These are phyloP conservation scores for Oegoconia quadripuncta DNA, from an alignment of 2,888 invertebrate species.

Conservation along the genomic window DNA sequence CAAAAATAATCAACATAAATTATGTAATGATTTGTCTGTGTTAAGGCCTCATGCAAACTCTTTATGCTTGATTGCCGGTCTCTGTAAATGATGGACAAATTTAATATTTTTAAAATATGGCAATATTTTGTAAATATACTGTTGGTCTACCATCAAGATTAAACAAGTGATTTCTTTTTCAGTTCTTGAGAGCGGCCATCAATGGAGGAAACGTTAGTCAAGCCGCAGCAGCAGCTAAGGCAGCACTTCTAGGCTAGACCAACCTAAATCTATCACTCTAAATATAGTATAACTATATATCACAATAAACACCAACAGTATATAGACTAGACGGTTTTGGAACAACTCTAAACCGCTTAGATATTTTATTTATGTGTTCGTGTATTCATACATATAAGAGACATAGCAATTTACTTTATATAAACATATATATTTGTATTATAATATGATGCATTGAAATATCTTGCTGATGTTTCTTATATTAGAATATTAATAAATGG, in stretches of 20 bases:
- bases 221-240: conserved; percentile 31
- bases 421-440: conserved; percentile 8
- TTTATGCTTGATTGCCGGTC: no score
- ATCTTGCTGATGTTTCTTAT: conserved; percentile 13
- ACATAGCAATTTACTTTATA: conserved; percentile 4
- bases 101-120: no score
- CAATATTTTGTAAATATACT: no score
- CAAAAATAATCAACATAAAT: no score
- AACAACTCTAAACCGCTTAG: conserved; percentile 6
- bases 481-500: conserved; percentile 17
- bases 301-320: conserved; percentile 1
- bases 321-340: no score
- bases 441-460: conserved; percentile 13
- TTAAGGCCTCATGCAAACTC: no score
- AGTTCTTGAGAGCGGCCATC: conserved; percentile 41
- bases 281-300: conserved; percentile 29
- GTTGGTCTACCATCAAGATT: background rate
- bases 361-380: conserved; percentile 13
- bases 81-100: no score
- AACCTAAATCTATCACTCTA: conserved; percentile 1
- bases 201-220: conserved; percentile 30
- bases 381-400: conserved; percentile 16
- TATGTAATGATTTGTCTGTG: no score
- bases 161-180: conserved; percentile 11
- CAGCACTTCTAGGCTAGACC: conserved; percentile 26